These are phyloP conservation scores for Choreutis nemorana DNA, from an alignment of 2,888 invertebrate genomes.

Conservation along the genomic window DNA sequence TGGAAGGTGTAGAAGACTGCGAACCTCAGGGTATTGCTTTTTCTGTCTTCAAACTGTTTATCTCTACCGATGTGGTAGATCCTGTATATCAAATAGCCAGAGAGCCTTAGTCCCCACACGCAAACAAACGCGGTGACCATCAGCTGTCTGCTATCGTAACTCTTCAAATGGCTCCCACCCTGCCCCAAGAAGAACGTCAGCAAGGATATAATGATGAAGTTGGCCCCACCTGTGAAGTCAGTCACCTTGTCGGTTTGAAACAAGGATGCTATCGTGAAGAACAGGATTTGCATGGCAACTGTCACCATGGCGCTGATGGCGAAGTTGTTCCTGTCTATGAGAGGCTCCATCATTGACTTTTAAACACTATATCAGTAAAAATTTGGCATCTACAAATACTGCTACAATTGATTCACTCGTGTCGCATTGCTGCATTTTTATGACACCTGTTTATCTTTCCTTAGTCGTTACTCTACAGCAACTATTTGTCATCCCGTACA, in stretches of 20 bases:
- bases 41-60: slow-evolving; percentile 88
- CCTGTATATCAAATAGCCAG: slow-evolving; percentile 88
- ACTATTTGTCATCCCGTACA: slow-evolving; percentile 10
- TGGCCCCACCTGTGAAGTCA: slow-evolving; percentile 92
- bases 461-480: slow-evolving; percentile 1
- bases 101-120: slow-evolving; percentile 86
- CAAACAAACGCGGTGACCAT: slow-evolving; percentile 90
- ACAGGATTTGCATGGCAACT: slow-evolving; percentile 84
- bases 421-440: slow-evolving; percentile 47
- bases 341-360: slow-evolving; percentile 68
- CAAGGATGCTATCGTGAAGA: slow-evolving; percentile 85
- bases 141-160: slow-evolving; percentile 87
- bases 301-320: slow-evolving; percentile 88
- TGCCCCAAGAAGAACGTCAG: slow-evolving; percentile 88
- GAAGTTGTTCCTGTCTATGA: slow-evolving; percentile 85
- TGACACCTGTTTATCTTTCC: slow-evolving; percentile 13
- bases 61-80: slow-evolving; percentile 91
- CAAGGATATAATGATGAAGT: slow-evolving; percentile 89
- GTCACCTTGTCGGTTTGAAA: slow-evolving; percentile 91
- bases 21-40: slow-evolving; percentile 85
- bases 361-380: slow-evolving; percentile 32
- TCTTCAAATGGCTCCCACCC: slow-evolving; percentile 73
- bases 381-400: slow-evolving; percentile 36
- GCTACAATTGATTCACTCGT: slow-evolving; percentile 27
- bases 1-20: slow-evolving; percentile 94